Evolutionary conservation across 2,888 invertebrate species (phyloP), one percentile per base, ranked within the genome.

Genomic region (Punctoribates punctum): DNA sequence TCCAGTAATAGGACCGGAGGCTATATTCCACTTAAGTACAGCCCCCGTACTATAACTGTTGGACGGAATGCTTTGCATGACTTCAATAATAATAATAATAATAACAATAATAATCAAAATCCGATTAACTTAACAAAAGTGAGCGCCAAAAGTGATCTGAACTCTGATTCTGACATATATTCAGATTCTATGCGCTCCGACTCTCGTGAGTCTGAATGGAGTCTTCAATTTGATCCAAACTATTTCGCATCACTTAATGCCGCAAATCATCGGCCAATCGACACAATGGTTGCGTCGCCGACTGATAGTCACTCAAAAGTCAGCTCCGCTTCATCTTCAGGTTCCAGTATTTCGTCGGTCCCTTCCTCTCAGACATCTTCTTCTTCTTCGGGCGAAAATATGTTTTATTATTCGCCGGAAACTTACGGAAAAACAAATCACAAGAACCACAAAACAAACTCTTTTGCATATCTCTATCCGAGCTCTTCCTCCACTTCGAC

Each of bases 211-310:
- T 42, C 42, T 13, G 60, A 60, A 27, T 60, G 54, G 29, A 34
- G 38, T n/a, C 60, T 74, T 2, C 27, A 74, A 17, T 75, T 75
- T 75, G 75, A 75, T 42, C 75, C 60, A 23, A 75, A 51, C 51
- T 75, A 75, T 75, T 75, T 75, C 42, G 75, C 75, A n/a, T 38
- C 62, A 46, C 48, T 75, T n/a, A 75, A 75, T 46, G 75, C 75
- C 48, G 75, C 62, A 23, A 75, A 75, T 27, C 75, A 75, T 67
- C 65, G 75, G 5, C 75, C 75, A 27, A 25, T 72, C 38, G 42
- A 72, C 60, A n/a, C 15, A 13, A 74, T 38, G 57, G 23, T 34
- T n/a, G 15, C 27, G n/a, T 29, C n/a, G 15, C 20, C n/a, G 17
- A n/a, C 54, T 60, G 60, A 34, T n/a, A 46, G 48, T 20, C 27